phyloP scores from a whole-genome alignment of 2,113 vertebrate genomes.

The Perca schrenkii region DNA sequence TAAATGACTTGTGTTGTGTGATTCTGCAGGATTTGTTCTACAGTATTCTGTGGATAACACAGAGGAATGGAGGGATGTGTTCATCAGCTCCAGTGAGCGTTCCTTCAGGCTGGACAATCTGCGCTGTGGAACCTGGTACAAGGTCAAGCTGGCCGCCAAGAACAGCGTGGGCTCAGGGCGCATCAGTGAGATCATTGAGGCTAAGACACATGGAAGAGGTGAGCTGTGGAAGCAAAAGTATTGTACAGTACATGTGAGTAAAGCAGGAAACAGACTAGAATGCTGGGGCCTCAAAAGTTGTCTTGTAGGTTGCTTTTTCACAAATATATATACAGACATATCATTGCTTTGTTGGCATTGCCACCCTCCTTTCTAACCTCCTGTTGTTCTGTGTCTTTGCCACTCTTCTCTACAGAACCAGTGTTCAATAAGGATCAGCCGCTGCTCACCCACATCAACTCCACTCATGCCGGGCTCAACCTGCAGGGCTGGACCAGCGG shows the following conservation, averaged over 20 bases:
- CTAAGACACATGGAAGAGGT: slow-evolving; percentile 98
- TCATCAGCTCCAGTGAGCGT: slow-evolving; percentile 95
- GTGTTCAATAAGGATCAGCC: slow-evolving; percentile 99
- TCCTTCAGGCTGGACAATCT: slow-evolving; percentile 97
- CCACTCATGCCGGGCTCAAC: slow-evolving; percentile 95
- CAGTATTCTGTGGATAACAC: slow-evolving; percentile 99
- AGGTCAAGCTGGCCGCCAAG: slow-evolving; percentile 98
- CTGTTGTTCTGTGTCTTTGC: not conserved
- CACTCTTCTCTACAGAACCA: slow-evolving; percentile 85
- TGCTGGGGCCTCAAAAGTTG: not conserved
- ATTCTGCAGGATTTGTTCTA: slow-evolving; percentile 92
- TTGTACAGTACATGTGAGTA: too few relatives aligned
- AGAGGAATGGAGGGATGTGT: slow-evolving; percentile 97
- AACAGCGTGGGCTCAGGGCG: slow-evolving; percentile 98
- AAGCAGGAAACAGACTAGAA: not conserved
- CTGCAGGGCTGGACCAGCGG: slow-evolving; percentile 98
- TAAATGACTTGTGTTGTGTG: slow-evolving; percentile 13
- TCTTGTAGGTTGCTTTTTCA: not conserved
- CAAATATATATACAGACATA: not conserved
- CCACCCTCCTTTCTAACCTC: not conserved
- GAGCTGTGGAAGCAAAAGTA: slow-evolving; percentile 20
- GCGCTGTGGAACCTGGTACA: slow-evolving; percentile 99
- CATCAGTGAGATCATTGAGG: slow-evolving; percentile 99
- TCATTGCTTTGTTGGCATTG: not conserved
- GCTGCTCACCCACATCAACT: slow-evolving; percentile 98